Evolutionary conservation across 2,888 invertebrate species (phyloP).

Genomic region (Tetragnatha montana): DNA sequence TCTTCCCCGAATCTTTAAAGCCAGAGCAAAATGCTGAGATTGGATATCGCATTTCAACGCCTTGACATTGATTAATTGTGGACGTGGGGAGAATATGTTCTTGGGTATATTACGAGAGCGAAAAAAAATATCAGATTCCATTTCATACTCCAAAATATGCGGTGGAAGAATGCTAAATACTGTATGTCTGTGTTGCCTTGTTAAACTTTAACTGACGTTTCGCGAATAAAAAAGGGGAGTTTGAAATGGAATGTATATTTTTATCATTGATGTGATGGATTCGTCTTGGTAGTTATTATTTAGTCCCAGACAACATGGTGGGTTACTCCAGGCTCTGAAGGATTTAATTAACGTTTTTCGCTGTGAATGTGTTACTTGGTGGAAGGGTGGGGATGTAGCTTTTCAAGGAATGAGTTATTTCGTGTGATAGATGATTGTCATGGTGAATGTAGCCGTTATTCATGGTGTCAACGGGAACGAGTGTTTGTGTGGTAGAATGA

Average conservation of each 20-base stretch:
- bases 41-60: slow-evolving; percentile 52
- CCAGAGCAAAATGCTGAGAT: slow-evolving; percentile 36
- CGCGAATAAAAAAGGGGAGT: neutral
- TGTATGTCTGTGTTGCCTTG: slow-evolving; percentile 37
- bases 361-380: neutral
- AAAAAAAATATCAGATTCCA: slow-evolving; percentile 26
- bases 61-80: slow-evolving; percentile 63
- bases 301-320: neutral
- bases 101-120: slow-evolving; percentile 2
- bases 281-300: neutral
- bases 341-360: slow-evolving; percentile 12
- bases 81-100: slow-evolving; percentile 42
- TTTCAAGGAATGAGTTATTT: too few species aligned
- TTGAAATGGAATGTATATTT: neutral
- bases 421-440: neutral
- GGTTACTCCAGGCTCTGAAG: too few species aligned
- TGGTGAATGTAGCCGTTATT: neutral
- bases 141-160: slow-evolving; percentile 46
- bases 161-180: slow-evolving; percentile 37
- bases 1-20: slow-evolving; percentile 43
- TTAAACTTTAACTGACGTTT: slow-evolving; percentile 18
- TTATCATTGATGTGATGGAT: neutral
- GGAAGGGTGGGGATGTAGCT: neutral
- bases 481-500: neutral
- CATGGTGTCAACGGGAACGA: neutral